Evolutionary conservation across 2,113 vertebrate genomes (phyloP), one percentile per base, ranked within the genome.

Genomic region (Platichthys flesus): DNA sequence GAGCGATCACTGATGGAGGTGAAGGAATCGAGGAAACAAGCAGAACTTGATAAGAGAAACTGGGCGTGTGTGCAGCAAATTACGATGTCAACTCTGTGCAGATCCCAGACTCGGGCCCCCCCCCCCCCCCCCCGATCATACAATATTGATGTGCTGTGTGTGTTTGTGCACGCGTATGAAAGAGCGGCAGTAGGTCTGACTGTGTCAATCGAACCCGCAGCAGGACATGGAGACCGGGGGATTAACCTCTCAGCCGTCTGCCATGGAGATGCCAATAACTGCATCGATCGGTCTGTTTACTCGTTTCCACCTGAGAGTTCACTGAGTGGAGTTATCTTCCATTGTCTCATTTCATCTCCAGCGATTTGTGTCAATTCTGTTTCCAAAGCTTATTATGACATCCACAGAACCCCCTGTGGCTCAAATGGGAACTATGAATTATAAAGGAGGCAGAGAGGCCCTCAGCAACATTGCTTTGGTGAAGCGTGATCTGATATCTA

Each of bases 101-200:
- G 31, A 67, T 45, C 55, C 57, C 55, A 23, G 56, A 59, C 55
- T 69, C 69, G 65, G 67, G 81, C 73, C 24, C 35, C 9, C 9
- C 35, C 40, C 37, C 9, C 40, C 10, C 10, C 65, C 69, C 78
- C 42, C 1, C 0, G 2, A 71, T 89, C 83, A 81, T 90, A 20
- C 42, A 87, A 82, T 84, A 88, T 88, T 86, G 67, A 92, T 91
- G 85, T 13, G 42, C 42, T 75, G 83, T 71, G 49, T 28, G 37
- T 54, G 67, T 69, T 63, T 60, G 28, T 47, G 65, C 56, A 52
- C 64, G 26, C 42, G 26, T 51, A 3, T n/a, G 49, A 82, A 51
- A 26, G 47, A 72, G 61, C 64, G 3, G 75, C 75, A 68, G 83
- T 64, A 4, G 67, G 67, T 81, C 56, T 63, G 61, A 76, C 76